phyloP scores from a whole-genome alignment of 2,797 vertebrate species.

The Cossypha caffra region DNA sequence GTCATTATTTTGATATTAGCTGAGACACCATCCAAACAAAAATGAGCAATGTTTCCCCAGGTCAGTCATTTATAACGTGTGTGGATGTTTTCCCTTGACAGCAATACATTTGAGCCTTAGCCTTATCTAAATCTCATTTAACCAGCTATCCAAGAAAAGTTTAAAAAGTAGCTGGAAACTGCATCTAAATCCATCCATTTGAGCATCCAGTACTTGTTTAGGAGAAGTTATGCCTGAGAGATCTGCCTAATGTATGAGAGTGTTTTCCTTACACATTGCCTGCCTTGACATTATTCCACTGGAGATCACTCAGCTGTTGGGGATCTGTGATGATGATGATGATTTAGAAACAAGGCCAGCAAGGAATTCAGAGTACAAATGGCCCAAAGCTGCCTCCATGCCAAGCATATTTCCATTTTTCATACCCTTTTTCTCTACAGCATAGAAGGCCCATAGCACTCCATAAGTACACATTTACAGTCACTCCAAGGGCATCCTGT shows the following conservation, averaged over 20 bases:
- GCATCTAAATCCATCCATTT: background rate
- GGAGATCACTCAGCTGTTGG: slow-evolving; percentile 27
- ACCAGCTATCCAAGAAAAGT: background rate
- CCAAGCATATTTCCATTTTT: background rate
- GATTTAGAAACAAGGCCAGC: background rate
- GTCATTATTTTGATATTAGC: background rate
- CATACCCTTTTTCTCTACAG: background rate
- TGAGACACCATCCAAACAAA: background rate
- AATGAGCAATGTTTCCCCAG: background rate
- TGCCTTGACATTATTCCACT: background rate
- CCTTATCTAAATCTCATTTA: background rate
- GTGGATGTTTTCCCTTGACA: background rate
- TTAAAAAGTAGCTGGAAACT: background rate
- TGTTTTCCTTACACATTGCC: background rate
- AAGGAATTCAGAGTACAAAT: slow-evolving; percentile 25
- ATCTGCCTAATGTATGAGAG: background rate
- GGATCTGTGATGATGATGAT: background rate
- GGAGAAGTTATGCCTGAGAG: background rate
- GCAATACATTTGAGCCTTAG: background rate
- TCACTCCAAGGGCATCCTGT: background rate
- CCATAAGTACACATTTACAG: background rate
- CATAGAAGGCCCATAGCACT: background rate
- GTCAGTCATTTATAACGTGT: background rate
- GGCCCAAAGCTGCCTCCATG: background rate
- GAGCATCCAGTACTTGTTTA: slow-evolving; percentile 20